These are phyloP conservation scores for Rhagoletis pomonella DNA, from an alignment of 1,140 invertebrate genomes.

Conservation along the genomic window DNA sequence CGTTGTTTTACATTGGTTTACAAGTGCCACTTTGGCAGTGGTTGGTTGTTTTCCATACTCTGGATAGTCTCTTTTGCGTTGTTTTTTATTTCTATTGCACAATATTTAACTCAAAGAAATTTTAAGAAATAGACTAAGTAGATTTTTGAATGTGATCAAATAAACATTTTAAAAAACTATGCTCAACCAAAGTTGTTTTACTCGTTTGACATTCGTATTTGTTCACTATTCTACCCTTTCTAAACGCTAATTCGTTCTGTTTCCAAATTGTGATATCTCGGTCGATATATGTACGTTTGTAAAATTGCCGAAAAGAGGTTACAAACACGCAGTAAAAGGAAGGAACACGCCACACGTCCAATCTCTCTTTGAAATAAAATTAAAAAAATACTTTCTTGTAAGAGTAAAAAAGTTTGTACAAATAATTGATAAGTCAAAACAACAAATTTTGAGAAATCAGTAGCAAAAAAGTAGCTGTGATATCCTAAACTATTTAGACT, in stretches of 20 bases:
- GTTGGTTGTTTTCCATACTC: not conserved
- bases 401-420: conserved; percentile 54
- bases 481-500: conserved; percentile 35
- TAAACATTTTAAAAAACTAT: conserved; percentile 46
- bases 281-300: not conserved
- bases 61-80: not conserved
- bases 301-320: not conserved
- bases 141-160: conserved; percentile 34
- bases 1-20: not conserved
- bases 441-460: conserved; percentile 25
- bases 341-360: conserved; percentile 17
- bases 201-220: not conserved
- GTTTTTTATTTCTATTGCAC: conserved; percentile 12
- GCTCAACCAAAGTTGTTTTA: conserved; percentile 49
- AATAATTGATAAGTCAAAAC: conserved; percentile 28
- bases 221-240: not conserved
- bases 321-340: too few relatives aligned
- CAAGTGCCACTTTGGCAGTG: not conserved
- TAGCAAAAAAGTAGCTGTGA: conserved; percentile 35
- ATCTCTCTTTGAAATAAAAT: conserved; percentile 8
- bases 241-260: not conserved
- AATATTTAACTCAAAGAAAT: conserved; percentile 23
- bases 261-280: not conserved
- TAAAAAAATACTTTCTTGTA: conserved; percentile 30
- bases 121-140: conserved; percentile 37